A percentile compares a stretch with the other conserved stretches of the same genome.
Conservation (phyloP, 2,888 invertebrate genomes). For the Cordilura impudica region DNA sequence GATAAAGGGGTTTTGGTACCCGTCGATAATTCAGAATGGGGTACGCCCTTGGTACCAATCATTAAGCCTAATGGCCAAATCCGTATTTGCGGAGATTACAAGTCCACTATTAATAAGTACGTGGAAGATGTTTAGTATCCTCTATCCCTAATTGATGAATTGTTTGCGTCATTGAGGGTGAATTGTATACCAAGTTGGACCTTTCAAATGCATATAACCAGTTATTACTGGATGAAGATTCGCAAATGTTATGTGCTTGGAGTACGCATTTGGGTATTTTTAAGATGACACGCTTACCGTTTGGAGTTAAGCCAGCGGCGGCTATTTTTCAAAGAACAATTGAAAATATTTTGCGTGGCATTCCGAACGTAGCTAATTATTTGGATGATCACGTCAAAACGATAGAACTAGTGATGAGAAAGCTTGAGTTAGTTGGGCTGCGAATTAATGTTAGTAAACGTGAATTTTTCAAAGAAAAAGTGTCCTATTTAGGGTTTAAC, state of each 20-base stretch:
- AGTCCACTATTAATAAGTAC: too few relatives aligned
- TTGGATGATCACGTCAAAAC: background rate
- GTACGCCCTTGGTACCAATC: conserved; percentile 25
- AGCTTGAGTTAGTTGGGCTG: background rate
- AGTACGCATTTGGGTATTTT: too few relatives aligned
- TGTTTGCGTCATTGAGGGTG: background rate
- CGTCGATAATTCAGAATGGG: too few relatives aligned
- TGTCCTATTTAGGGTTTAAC: conserved; percentile 26
- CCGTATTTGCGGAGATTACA: too few relatives aligned
- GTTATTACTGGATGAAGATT: conserved; percentile 15
- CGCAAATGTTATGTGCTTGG: too few relatives aligned
- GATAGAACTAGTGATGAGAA: background rate
- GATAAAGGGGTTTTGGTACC: background rate
- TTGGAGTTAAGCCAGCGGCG: too few relatives aligned
- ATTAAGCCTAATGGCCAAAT: conserved; percentile 21
- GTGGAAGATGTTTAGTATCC: background rate
- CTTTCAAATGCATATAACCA: conserved; percentile 24
- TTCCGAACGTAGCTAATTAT: conserved; percentile 3
- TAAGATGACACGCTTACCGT: too few relatives aligned
- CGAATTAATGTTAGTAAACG: too few relatives aligned
- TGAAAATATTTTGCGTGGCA: background rate
- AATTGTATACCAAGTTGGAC: conserved; percentile 19
- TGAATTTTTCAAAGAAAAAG: conserved; percentile 18
- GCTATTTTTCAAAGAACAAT: too few relatives aligned
- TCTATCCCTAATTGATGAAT: background rate